Evolutionary conservation across 2,888 invertebrate genomes (phyloP).

Genomic region (Tanaodytes sp.): DNA sequence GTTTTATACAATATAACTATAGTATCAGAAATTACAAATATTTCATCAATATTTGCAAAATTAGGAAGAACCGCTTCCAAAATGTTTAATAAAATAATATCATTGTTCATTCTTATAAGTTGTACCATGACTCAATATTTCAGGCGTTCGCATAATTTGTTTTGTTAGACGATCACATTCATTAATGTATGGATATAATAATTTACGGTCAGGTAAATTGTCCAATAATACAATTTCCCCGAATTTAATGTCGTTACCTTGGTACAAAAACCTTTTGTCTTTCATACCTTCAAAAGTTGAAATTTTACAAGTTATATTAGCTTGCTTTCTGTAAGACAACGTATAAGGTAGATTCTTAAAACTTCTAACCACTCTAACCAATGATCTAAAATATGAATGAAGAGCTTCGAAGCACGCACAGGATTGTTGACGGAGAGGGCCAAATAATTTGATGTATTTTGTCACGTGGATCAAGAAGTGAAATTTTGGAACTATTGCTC

Average conservation of each 20-base stretch:
- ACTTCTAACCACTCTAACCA: conserved; percentile 12
- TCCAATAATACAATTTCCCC: conserved; percentile 34
- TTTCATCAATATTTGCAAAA: conserved; percentile 36
- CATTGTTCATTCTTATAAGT: neutral
- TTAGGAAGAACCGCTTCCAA: conserved; percentile 1
- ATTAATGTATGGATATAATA: neutral
- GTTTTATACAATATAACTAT: conserved; percentile 36
- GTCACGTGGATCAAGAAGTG: conserved; percentile 16
- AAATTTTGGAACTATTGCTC: conserved; percentile 15
- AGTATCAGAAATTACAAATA: conserved; percentile 50
- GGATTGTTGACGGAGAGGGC: conserved; percentile 20
- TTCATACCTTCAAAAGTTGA: conserved; percentile 26
- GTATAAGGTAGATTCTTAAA: conserved; percentile 22
- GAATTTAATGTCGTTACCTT: conserved; percentile 34
- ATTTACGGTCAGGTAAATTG: conserved; percentile 23
- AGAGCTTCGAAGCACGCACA: conserved; percentile 18
- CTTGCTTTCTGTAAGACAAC: conserved; percentile 21
- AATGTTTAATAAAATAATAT: conserved; percentile 1
- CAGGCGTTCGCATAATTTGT: conserved; percentile 11
- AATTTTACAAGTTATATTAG: conserved; percentile 38
- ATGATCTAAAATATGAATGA: conserved; percentile 16
- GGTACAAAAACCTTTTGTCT: conserved; percentile 38
- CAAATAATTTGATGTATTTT: conserved; percentile 17
- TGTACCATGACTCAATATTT: neutral
- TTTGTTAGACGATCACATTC: conserved; percentile 1